Percentiles rank a stretch among this genome's conserved stretches.
phyloP scores from a whole-genome alignment of 2,888 invertebrate genomes.

The Eupeodes latifasciatus region DNA sequence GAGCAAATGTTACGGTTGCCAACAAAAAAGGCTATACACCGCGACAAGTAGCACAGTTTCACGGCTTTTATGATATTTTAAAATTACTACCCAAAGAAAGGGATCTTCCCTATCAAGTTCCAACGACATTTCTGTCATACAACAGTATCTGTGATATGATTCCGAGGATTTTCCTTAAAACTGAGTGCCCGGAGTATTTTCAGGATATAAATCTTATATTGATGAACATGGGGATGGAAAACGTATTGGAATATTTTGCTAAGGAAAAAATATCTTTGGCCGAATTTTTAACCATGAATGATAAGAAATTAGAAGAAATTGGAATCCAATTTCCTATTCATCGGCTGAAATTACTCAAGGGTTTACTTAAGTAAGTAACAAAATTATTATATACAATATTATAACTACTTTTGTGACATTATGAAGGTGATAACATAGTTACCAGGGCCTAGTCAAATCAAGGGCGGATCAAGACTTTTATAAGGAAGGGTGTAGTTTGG shows the following conservation, averaged over 20 bases:
- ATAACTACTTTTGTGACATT: too few relatives aligned
- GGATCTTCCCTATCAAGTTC: conserved; percentile 79
- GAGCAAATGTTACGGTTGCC: conserved; percentile 79
- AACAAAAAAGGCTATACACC: conserved; percentile 82
- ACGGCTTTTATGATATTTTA: conserved; percentile 82
- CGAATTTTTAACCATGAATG: conserved; percentile 81
- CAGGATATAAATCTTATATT: conserved; percentile 82
- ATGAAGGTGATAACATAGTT: too few relatives aligned
- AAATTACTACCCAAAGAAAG: conserved; percentile 80
- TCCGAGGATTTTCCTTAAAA: conserved; percentile 82
- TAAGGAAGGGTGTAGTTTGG: too few relatives aligned
- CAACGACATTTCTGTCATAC: conserved; percentile 80
- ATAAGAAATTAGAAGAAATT: conserved; percentile 79
- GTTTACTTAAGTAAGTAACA: conserved; percentile 80
- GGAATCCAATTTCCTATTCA: conserved; percentile 81
- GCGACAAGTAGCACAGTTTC: conserved; percentile 81
- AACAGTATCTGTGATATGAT: conserved; percentile 81
- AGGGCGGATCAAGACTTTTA: too few relatives aligned
- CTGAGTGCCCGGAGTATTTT: conserved; percentile 83
- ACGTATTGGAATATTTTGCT: conserved; percentile 80
- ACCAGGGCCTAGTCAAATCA: too few relatives aligned
- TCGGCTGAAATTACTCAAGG: conserved; percentile 81
- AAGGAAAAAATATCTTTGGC: conserved; percentile 79
- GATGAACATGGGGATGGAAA: conserved; percentile 78
- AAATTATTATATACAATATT: too few relatives aligned